phyloP scores from a whole-genome alignment of 2,888 invertebrate species.

The Brenthis ino region DNA sequence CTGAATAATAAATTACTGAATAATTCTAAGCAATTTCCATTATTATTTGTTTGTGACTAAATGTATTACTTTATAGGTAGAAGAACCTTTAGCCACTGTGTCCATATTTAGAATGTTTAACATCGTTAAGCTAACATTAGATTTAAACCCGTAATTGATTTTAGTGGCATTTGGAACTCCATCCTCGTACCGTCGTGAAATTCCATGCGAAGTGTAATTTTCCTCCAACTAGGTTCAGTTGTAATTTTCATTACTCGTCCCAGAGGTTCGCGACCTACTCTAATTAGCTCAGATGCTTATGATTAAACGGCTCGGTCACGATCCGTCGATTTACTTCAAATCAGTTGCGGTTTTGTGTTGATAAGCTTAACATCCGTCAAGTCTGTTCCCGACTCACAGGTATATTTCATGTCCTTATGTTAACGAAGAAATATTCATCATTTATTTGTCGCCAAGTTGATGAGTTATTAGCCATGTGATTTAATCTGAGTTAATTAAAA shows the following conservation, averaged over 20 bases:
- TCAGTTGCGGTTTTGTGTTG: slow-evolving; percentile 70
- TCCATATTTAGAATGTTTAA: slow-evolving; percentile 22
- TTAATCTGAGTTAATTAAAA: no score
- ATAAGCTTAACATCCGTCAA: slow-evolving; percentile 67
- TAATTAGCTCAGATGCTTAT: slow-evolving; percentile 80
- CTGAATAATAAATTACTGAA: no score
- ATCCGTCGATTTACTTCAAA: slow-evolving; percentile 76
- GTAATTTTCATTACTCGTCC: slow-evolving; percentile 78
- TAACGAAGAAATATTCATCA: slow-evolving; percentile 27
- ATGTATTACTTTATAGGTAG: not conserved
- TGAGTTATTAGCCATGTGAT: no score
- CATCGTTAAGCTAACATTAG: slow-evolving; percentile 24
- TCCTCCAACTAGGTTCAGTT: slow-evolving; percentile 71
- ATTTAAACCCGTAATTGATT: slow-evolving; percentile 34
- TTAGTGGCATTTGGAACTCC: slow-evolving; percentile 34
- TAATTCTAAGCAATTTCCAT: no score
- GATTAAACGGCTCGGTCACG: slow-evolving; percentile 78
- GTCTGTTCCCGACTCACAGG: slow-evolving; percentile 49
- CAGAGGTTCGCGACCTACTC: slow-evolving; percentile 77
- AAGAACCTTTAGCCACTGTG: not conserved
- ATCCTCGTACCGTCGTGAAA: slow-evolving; percentile 33
- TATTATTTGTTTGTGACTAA: no score
- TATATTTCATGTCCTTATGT: slow-evolving; percentile 48
- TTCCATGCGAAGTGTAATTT: slow-evolving; percentile 57
- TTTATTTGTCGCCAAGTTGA: not conserved